Conservation (phyloP, 2,888 invertebrate genomes). For the Drosophila putrida region DNA sequence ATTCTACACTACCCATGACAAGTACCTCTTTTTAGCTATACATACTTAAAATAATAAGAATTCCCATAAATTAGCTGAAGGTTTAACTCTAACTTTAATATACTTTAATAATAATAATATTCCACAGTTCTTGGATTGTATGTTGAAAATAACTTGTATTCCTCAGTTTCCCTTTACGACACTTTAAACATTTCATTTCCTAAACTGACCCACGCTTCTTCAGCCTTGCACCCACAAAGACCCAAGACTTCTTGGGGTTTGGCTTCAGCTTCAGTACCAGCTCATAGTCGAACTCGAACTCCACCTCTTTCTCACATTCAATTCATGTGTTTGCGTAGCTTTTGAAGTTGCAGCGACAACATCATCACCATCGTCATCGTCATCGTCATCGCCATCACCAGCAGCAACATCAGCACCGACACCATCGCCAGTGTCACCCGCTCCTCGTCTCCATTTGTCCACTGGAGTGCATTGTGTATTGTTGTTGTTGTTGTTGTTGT, state of each 20-base stretch:
- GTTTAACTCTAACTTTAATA: too few species aligned
- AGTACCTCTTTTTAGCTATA: too few species aligned
- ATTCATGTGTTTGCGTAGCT: constrained; percentile 68
- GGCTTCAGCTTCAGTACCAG: neutral
- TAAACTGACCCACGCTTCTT: constrained; percentile 3
- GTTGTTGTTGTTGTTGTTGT: constrained; percentile 54
- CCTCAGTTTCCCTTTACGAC: neutral
- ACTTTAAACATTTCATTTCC: neutral
- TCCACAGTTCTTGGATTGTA: too few species aligned
- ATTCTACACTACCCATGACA: too few species aligned
- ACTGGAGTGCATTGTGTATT: constrained; percentile 55
- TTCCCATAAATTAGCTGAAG: too few species aligned
- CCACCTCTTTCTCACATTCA: constrained; percentile 45
- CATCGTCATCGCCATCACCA: constrained; percentile 45
- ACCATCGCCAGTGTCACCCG: constrained; percentile 41
- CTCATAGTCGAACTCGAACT: neutral
- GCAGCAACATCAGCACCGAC: constrained; percentile 3
- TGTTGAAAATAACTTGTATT: neutral
- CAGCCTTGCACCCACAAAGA: constrained; percentile 4
- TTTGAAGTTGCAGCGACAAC: constrained; percentile 80
- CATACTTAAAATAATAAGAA: too few species aligned
- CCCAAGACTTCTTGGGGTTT: constrained; percentile 2
- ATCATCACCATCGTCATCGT: constrained; percentile 59
- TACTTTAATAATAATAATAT: too few species aligned
- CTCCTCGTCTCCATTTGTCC: constrained; percentile 53